A percentile compares a stretch with the other conserved stretches of the same genome.
Evolutionary conservation across 2,888 invertebrate species (phyloP).

Genomic region (Anorthoa munda): DNA sequence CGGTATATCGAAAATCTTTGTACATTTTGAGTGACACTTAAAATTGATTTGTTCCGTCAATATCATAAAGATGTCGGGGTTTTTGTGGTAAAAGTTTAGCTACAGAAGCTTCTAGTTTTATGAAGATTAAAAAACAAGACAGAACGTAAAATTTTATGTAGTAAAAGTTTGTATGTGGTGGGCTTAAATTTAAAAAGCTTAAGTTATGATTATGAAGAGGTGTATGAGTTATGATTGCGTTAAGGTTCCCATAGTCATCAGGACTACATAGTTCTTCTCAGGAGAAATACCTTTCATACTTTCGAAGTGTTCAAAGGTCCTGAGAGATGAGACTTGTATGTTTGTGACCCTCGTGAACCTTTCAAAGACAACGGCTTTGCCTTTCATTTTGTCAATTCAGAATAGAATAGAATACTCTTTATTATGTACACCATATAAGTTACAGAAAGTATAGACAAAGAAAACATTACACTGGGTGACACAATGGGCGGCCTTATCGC

Average conservation of each 20-base stretch:
- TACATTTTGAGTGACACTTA: constrained; percentile 55
- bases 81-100: constrained; percentile 20
- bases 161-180: constrained; percentile 9
- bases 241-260: background rate
- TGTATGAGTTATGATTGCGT: background rate
- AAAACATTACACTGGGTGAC: too few relatives aligned
- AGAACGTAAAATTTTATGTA: constrained; percentile 19
- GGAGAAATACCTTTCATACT: background rate
- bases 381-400: too few relatives aligned
- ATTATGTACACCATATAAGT: too few relatives aligned
- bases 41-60: constrained; percentile 47
- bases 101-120: constrained; percentile 26
- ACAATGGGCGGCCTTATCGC: too few relatives aligned
- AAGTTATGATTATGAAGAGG: background rate
- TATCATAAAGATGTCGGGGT: constrained; percentile 41
- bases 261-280: background rate
- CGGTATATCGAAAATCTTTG: constrained; percentile 55
- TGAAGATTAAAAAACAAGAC: constrained; percentile 21
- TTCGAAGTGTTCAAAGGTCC: too few relatives aligned
- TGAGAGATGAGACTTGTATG: too few relatives aligned
- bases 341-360: too few relatives aligned
- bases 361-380: too few relatives aligned
- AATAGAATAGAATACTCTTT: too few relatives aligned
- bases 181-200: constrained; percentile 7
- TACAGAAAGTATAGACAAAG: too few relatives aligned